Percentiles rank a stretch among this genome's conserved stretches.
phyloP scores from a whole-genome alignment of 2,888 invertebrate genomes.

The Gnatocerus cornutus region DNA sequence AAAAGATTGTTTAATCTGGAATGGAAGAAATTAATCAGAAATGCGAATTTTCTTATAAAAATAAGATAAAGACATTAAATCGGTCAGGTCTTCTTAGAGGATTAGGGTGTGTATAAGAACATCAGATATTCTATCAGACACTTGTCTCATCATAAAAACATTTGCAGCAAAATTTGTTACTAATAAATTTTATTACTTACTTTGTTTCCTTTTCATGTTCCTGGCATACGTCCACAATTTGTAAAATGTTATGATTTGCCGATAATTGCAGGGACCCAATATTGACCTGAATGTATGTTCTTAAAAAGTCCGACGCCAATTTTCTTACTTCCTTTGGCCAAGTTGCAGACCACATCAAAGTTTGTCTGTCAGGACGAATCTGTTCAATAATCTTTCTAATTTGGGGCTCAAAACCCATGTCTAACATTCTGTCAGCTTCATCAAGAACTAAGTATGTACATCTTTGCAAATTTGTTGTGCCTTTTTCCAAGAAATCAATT shows the following conservation, averaged over 20 bases:
- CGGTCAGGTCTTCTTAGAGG: conserved; percentile 60
- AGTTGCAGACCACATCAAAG: conserved; percentile 99
- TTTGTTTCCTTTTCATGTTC: conserved; percentile 86
- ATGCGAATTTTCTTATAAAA: background rate
- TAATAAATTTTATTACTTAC: conserved; percentile 54
- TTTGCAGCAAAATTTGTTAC: background rate
- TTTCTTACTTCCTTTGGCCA: conserved; percentile 98
- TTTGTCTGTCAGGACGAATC: conserved; percentile 95
- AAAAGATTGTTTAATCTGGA: conserved; percentile 82
- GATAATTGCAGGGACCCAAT: conserved; percentile 90
- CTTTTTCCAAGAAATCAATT: conserved; percentile 87
- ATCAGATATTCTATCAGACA: conserved; percentile 43
- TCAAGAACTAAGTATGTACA: conserved; percentile 92
- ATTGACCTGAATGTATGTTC: conserved; percentile 92
- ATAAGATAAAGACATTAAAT: background rate
- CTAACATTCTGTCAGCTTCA: conserved; percentile 97
- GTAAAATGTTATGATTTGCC: conserved; percentile 93
- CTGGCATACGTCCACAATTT: conserved; percentile 90
- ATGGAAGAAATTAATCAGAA: conserved; percentile 54
- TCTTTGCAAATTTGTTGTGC: conserved; percentile 81
- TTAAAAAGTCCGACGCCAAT: conserved; percentile 93
- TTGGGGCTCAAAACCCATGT: conserved; percentile 99
- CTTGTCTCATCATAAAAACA: conserved; percentile 53
- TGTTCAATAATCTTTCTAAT: conserved; percentile 95
- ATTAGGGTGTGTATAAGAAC: conserved; percentile 50